A percentile compares a stretch with the other conserved stretches of the same genome.
Evolutionary conservation across 2,888 invertebrate species (phyloP).

Genomic region (Strigamia transsilvanica): DNA sequence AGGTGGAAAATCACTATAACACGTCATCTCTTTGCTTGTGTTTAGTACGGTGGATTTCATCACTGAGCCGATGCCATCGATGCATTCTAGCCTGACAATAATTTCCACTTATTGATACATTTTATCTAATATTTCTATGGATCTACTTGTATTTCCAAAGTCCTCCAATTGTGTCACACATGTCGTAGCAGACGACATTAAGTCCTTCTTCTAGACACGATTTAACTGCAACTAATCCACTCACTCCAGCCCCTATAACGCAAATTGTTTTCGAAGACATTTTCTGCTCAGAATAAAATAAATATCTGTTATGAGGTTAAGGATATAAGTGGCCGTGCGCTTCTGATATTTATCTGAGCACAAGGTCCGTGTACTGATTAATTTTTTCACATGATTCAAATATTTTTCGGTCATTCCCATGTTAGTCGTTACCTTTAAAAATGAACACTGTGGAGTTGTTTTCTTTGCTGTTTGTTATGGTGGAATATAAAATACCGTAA

Average conservation of each 20-base stretch:
- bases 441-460: too few relatives aligned
- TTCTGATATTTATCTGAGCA: not conserved
- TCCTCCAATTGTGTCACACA: conserved; percentile 61
- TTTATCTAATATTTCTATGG: too few relatives aligned
- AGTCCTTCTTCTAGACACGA: conserved; percentile 62
- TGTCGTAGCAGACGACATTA: conserved; percentile 63
- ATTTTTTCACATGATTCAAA: too few relatives aligned
- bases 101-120: not conserved
- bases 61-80: conserved; percentile 54
- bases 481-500: too few relatives aligned
- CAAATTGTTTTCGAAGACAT: conserved; percentile 45
- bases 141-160: conserved; percentile 60
- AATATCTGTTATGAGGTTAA: not conserved
- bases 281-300: not conserved
- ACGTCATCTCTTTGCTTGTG: conserved; percentile 62
- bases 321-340: not conserved
- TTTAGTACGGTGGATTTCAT: conserved; percentile 49
- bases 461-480: too few relatives aligned
- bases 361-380: too few relatives aligned
- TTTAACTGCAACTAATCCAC: conserved; percentile 64
- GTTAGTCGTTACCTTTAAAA: too few relatives aligned
- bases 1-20: conserved; percentile 63
- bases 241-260: conserved; percentile 64
- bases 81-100: conserved; percentile 17
- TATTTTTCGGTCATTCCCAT: too few relatives aligned